phyloP scores from a whole-genome alignment of 2,888 invertebrate genomes.

The Melanostoma mellinum region DNA sequence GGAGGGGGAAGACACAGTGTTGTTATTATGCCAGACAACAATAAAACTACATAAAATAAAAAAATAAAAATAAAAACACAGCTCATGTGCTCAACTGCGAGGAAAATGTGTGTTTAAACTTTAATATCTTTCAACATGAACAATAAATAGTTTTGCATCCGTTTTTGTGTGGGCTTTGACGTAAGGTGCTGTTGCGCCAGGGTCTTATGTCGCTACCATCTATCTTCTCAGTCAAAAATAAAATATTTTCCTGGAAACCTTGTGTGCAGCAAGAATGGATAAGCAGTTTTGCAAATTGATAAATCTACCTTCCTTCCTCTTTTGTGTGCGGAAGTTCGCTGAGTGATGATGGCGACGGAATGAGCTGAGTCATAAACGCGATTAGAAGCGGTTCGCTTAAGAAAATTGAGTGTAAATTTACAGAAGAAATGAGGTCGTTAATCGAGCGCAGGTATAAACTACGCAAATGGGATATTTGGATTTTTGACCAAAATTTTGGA shows the following conservation, averaged over 20 bases:
- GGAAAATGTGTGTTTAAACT: slow-evolving; percentile 55
- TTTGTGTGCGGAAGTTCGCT: slow-evolving; percentile 19
- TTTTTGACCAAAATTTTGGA: too few relatives aligned
- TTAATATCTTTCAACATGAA: slow-evolving; percentile 63
- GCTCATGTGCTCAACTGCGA: slow-evolving; percentile 15
- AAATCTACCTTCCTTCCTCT: slow-evolving; percentile 21
- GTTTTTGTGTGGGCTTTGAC: slow-evolving; percentile 41
- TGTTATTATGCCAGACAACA: slow-evolving; percentile 4
- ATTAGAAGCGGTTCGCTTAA: too few relatives aligned
- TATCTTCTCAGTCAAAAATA: slow-evolving; percentile 7
- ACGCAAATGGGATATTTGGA: too few relatives aligned
- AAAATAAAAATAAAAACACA: slow-evolving; percentile 30
- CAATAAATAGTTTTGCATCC: slow-evolving; percentile 69
- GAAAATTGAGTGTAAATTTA: too few relatives aligned
- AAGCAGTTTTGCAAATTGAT: slow-evolving; percentile 16
- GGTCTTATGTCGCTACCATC: slow-evolving; percentile 5
- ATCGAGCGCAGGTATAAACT: too few relatives aligned
- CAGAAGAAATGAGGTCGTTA: too few relatives aligned
- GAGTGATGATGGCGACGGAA: slow-evolving; percentile 3
- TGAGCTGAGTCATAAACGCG: background rate
- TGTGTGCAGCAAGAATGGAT: slow-evolving; percentile 43
- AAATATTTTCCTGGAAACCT: slow-evolving; percentile 39
- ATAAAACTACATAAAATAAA: background rate
- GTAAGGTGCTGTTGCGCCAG: slow-evolving; percentile 22
- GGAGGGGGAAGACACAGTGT: slow-evolving; percentile 21